A percentile compares a stretch with the other conserved stretches of the same genome.
These are phyloP conservation scores for Busseola fusca DNA, from an alignment of 2,888 invertebrate species.

Conservation along the genomic window DNA sequence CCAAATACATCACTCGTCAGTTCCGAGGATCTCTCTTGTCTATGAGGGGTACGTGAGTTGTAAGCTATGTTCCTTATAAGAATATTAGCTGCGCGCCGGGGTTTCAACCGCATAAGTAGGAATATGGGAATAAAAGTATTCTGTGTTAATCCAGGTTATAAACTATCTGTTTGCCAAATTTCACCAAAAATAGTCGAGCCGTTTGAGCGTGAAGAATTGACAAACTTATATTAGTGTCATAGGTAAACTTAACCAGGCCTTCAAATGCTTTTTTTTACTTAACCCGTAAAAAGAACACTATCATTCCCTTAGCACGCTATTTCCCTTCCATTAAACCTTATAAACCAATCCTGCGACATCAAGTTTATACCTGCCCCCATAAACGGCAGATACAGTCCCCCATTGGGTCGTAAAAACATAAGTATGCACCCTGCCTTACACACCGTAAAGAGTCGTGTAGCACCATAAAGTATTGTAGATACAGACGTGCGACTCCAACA, in stretches of 20 bases:
- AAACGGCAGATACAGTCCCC: slow-evolving; percentile 42
- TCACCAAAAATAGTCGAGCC: too few species aligned
- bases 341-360: slow-evolving; percentile 35
- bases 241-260: background rate
- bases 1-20: too few species aligned
- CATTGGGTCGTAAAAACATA: slow-evolving; percentile 48
- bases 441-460: too few species aligned
- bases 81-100: too few species aligned
- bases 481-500: background rate
- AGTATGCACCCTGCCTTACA: slow-evolving; percentile 47
- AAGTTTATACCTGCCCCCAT: slow-evolving; percentile 42
- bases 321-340: slow-evolving; percentile 31
- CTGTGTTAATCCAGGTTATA: too few species aligned
- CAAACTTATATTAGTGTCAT: too few species aligned
- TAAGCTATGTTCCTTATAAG: background rate
- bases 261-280: background rate
- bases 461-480: slow-evolving; percentile 16
- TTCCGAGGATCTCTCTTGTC: too few species aligned
- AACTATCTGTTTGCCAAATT: too few species aligned
- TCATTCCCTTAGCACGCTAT: background rate
- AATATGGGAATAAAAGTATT: too few species aligned
- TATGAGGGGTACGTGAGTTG: too few species aligned
- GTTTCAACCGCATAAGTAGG: too few species aligned
- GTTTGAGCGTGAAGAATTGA: too few species aligned
- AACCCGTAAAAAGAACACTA: slow-evolving; percentile 3